Evolutionary conservation across 2,888 invertebrate genomes (phyloP).

Genomic region (Rosalia funebris): DNA sequence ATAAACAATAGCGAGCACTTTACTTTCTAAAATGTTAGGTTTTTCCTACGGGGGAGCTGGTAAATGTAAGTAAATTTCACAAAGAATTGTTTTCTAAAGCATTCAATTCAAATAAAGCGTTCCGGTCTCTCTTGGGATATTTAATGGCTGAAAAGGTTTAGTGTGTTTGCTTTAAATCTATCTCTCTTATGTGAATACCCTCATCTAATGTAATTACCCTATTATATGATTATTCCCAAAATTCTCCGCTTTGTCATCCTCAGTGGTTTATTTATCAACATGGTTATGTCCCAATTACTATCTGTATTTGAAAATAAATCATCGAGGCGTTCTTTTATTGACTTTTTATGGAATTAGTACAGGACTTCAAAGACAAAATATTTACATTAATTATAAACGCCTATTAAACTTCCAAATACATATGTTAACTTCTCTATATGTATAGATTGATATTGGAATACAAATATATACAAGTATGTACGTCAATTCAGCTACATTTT

Average conservation of each 20-base stretch:
- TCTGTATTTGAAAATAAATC: constrained; percentile 6
- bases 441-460: too few relatives aligned
- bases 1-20: constrained; percentile 30
- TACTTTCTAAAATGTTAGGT: constrained; percentile 27
- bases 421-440: too few relatives aligned
- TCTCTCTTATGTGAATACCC: constrained; percentile 34
- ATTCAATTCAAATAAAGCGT: constrained; percentile 47
- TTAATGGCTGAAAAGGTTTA: constrained; percentile 45
- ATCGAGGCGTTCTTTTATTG: too few relatives aligned
- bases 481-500: too few relatives aligned
- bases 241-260: constrained; percentile 18
- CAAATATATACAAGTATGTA: too few relatives aligned
- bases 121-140: constrained; percentile 41
- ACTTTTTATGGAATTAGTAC: too few relatives aligned
- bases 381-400: too few relatives aligned
- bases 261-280: background rate
- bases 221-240: constrained; percentile 38
- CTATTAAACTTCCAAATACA: too few relatives aligned
- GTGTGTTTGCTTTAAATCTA: constrained; percentile 42
- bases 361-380: too few relatives aligned
- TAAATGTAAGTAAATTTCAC: constrained; percentile 41
- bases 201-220: constrained; percentile 38
- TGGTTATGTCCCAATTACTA: constrained; percentile 3
- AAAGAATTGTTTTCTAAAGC: constrained; percentile 45
- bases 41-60: constrained; percentile 25